A percentile compares a stretch with the other conserved stretches of the same genome.
phyloP scores from a whole-genome alignment of 2,113 vertebrate species.

The Capreolus pygargus region DNA sequence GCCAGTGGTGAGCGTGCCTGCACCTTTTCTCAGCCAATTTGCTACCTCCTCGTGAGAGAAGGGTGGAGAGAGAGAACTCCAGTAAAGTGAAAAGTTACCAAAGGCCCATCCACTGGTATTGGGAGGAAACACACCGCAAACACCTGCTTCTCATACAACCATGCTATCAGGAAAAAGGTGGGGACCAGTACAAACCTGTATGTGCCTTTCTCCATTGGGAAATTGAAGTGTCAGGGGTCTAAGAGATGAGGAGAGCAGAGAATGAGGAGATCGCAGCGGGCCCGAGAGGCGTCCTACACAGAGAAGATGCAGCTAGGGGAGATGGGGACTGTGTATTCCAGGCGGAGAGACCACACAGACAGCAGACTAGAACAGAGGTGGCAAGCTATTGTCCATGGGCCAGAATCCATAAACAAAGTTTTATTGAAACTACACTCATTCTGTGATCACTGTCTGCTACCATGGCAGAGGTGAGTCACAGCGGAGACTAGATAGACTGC shows the following conservation, averaged over 20 bases:
- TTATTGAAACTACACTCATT: background rate
- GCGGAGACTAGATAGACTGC: background rate
- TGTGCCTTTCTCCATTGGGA: background rate
- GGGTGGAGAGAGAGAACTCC: background rate
- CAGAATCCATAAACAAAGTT: background rate
- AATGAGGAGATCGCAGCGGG: background rate
- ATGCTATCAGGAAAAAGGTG: background rate
- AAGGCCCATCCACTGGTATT: background rate
- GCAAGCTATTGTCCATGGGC: background rate
- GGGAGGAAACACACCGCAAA: background rate
- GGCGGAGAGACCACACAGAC: background rate
- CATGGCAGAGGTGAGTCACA: background rate
- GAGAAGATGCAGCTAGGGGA: background rate
- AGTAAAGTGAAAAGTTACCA: background rate
- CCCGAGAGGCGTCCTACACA: background rate
- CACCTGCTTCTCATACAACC: background rate
- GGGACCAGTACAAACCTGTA: background rate
- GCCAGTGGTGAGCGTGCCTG: background rate
- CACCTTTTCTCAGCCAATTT: background rate
- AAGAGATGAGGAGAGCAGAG: background rate
- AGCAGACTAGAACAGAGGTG: background rate
- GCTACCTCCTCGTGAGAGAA: background rate
- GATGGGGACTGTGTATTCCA: rapidly evolving
- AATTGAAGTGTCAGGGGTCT: background rate
- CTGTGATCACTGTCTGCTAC: background rate